These are phyloP conservation scores for Fabriciana adippe DNA, from an alignment of 2,888 invertebrate genomes.

Conservation along the genomic window DNA sequence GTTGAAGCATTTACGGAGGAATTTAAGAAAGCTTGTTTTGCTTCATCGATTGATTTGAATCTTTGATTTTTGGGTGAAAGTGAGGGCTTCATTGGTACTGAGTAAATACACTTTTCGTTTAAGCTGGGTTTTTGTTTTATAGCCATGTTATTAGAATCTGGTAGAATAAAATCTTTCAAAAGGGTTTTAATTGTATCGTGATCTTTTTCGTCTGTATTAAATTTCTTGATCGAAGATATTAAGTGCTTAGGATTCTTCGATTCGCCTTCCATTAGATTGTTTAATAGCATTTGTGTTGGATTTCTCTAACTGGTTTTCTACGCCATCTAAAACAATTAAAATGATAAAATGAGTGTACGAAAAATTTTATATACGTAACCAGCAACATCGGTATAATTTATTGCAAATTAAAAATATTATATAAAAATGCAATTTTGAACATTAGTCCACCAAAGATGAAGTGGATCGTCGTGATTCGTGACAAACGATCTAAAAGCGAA, in stretches of 20 bases:
- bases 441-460: slow-evolving; percentile 24
- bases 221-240: slow-evolving; percentile 65
- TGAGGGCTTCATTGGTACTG: slow-evolving; percentile 64
- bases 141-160: slow-evolving; percentile 69
- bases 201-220: slow-evolving; percentile 62
- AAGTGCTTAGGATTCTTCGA: slow-evolving; percentile 63
- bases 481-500: slow-evolving; percentile 34
- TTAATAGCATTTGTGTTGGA: slow-evolving; percentile 68
- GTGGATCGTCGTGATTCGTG: slow-evolving; percentile 5
- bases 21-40: slow-evolving; percentile 69
- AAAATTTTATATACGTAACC: slow-evolving; percentile 21
- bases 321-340: slow-evolving; percentile 74
- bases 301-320: slow-evolving; percentile 63
- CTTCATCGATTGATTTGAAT: slow-evolving; percentile 65
- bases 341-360: slow-evolving; percentile 38
- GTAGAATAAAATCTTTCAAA: slow-evolving; percentile 68
- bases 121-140: slow-evolving; percentile 70
- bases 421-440: slow-evolving; percentile 41
- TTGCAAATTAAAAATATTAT: slow-evolving; percentile 39
- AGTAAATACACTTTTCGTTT: slow-evolving; percentile 64
- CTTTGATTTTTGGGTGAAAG: slow-evolving; percentile 56
- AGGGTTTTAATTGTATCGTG: slow-evolving; percentile 69
- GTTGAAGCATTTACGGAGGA: slow-evolving; percentile 56
- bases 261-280: slow-evolving; percentile 72
- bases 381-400: slow-evolving; percentile 5